Evolutionary conservation across 2,113 vertebrate species (phyloP), one percentile per base, ranked within the genome.

Genomic region (Thinocorus orbignyianus): DNA sequence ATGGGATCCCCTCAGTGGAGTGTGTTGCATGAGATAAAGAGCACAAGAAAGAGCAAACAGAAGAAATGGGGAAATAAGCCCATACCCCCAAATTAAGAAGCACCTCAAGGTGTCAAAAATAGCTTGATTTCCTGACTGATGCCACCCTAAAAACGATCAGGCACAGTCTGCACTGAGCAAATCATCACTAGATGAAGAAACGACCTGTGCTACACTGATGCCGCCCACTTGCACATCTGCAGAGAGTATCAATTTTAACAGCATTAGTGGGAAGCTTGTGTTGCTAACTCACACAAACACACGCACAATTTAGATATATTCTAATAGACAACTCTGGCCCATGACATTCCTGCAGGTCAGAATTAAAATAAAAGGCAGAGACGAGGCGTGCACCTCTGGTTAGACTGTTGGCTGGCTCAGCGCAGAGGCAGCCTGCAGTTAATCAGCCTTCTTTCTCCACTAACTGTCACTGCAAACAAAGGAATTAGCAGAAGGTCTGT

Each of bases 401-500:
- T 94, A 61, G 73, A 20, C 94, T 89, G 90, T 69, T 89, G 90
- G 91, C 92, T 94, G 74, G 64, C 95, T 95, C 60, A 12, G 22
- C 0, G 0, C 88, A 73, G 84, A 94, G 88, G 85, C 94, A 92
- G 94, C 95, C 93, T 91, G 94, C 96, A 93, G 95, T 97, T 97
- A 96, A 97, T 97, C 96, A 97, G 93, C 92, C 88, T 96, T 93
- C 95, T 96, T 92, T 95, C 91, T 90, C 91, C 91, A 88, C 92
- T 92, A 91, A 90, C 95, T 97, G 95, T 97, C 97, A 97, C 92
- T 94, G 85, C 94, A 97, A 97, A 97, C 97, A 97, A 97, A 97
- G 95, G 95, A 97, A 97, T 97, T 97, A 97, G 90, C 94, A 96
- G 86, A 76, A 94, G 95, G 95, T 95, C 97, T 97, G 83, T 76